These are phyloP conservation scores for Ormyrus labotus DNA, from an alignment of 2,888 invertebrate species.

Conservation along the genomic window DNA sequence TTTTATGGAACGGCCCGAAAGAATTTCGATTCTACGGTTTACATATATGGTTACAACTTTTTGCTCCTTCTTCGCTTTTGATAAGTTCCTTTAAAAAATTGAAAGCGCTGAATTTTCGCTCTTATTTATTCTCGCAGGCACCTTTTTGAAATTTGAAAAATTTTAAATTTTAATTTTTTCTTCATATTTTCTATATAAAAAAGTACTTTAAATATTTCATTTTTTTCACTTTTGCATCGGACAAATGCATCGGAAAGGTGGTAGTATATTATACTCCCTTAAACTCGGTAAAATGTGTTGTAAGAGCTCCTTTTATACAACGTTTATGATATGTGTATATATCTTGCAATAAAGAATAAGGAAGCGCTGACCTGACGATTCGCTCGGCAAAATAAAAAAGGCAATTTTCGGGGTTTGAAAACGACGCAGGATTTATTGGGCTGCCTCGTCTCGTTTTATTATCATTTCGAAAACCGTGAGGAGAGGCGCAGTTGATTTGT, in stretches of 20 bases:
- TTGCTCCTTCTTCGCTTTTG: neutral
- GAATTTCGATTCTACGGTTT: neutral
- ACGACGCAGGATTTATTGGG: constrained; percentile 20
- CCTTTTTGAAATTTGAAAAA: too few species aligned
- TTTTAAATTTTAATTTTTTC: too few species aligned
- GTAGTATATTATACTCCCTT: neutral
- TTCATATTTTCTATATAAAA: too few species aligned
- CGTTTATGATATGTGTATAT: constrained; percentile 26
- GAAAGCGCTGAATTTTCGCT: neutral
- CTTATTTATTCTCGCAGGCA: neutral
- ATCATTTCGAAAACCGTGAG: constrained; percentile 14
- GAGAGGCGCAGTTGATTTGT: constrained; percentile 17
- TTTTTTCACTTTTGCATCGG: too few species aligned
- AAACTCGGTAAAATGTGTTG: neutral
- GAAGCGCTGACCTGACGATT: constrained; percentile 7
- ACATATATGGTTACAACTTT: neutral
- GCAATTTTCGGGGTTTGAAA: constrained; percentile 11
- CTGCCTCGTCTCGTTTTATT: constrained; percentile 8
- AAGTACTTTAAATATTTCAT: too few species aligned
- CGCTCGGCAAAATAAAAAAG: constrained; percentile 9
- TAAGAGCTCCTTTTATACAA: neutral
- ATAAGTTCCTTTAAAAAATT: constrained; percentile 5
- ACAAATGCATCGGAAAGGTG: too few species aligned
- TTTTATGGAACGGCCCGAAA: constrained; percentile 6
- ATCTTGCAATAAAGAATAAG: neutral